phyloP scores from a whole-genome alignment of 2,113 vertebrate species.

The Drymodes brunneopygia region DNA sequence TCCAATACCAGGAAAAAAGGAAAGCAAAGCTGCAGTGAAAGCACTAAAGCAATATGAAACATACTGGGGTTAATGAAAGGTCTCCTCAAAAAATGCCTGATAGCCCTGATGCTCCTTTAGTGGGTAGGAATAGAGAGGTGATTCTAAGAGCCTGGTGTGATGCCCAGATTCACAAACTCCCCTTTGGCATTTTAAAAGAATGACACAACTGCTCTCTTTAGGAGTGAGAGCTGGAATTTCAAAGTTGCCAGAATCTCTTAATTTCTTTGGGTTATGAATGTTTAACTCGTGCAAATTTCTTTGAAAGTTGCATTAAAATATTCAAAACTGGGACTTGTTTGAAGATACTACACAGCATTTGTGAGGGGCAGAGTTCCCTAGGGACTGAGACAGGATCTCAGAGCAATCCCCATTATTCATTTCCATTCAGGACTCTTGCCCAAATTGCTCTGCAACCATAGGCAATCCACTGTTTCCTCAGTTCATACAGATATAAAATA shows the following conservation, averaged over 20 bases:
- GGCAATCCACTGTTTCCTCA: not conserved
- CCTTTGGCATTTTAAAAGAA: not conserved
- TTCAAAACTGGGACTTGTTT: not conserved
- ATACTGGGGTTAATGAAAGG: not conserved
- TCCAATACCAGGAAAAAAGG: not conserved
- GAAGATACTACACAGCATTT: not conserved
- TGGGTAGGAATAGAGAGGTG: not conserved
- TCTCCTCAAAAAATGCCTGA: not conserved
- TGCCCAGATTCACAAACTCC: not conserved
- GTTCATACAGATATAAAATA: not conserved
- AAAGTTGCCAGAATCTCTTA: not conserved
- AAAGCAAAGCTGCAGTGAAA: not conserved
- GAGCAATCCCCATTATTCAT: not conserved
- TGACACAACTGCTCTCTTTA: not conserved
- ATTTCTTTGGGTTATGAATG: constrained; percentile 2
- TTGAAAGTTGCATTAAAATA: constrained; percentile 1
- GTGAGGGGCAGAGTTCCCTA: not conserved
- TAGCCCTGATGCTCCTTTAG: not conserved
- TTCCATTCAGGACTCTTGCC: not conserved
- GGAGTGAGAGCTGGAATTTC: not conserved
- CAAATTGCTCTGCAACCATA: not conserved
- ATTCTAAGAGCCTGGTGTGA: not conserved
- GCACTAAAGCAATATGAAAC: not conserved
- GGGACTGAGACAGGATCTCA: not conserved
- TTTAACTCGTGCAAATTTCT: not conserved